Percentiles rank a stretch among this genome's conserved stretches.
Evolutionary conservation across 23 tunicate species (phyloP).

Genomic region (Phallusia fumigata): DNA sequence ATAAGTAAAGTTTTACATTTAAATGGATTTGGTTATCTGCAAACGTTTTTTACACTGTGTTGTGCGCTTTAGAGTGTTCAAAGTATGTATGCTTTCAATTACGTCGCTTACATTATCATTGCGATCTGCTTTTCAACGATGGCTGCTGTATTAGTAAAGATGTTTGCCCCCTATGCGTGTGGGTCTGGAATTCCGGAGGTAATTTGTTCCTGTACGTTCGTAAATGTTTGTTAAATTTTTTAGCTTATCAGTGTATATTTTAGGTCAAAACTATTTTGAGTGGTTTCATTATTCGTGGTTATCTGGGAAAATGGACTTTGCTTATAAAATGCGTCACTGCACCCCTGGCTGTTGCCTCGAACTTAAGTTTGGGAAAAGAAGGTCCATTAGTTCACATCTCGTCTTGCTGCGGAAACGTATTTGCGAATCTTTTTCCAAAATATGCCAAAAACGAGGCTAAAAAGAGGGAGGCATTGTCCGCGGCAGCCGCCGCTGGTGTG

Average conservation of each 20-base stretch:
- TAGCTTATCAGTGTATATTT: background rate
- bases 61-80: background rate
- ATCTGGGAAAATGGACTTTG: constrained; percentile 90
- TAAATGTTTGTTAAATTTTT: background rate
- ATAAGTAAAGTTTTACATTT: background rate
- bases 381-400: constrained; percentile 97
- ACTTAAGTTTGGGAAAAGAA: constrained; percentile 89
- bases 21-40: background rate
- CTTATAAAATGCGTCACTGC: constrained; percentile 79
- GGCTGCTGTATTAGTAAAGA: constrained; percentile 86
- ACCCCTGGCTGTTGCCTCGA: constrained; percentile 86
- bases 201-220: background rate
- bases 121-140: constrained; percentile 58
- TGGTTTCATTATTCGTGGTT: constrained; percentile 93
- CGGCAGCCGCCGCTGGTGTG: constrained; percentile 98
- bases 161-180: constrained; percentile 92
- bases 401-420: constrained; percentile 88
- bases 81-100: constrained; percentile 35
- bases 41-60: background rate
- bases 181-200: constrained; percentile 99
- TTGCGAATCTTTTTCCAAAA: constrained; percentile 92
- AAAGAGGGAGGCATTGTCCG: constrained; percentile 88
- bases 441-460: constrained; percentile 95
- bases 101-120: constrained; percentile 53
- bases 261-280: constrained; percentile 91